Conservation (phyloP, 2,888 invertebrate genomes). For the Troides oblongomaculatus region DNA sequence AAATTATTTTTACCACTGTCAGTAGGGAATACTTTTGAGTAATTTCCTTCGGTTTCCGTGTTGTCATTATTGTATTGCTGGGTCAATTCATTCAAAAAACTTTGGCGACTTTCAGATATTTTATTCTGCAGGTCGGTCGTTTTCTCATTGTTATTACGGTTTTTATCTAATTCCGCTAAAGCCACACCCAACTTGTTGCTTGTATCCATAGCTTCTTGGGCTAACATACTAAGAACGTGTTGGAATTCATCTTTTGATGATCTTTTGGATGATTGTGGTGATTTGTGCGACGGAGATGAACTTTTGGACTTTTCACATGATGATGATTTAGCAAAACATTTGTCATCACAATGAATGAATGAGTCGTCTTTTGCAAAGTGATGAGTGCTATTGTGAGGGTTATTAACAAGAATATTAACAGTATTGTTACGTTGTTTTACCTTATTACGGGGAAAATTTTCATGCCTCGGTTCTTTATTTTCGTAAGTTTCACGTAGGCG, state of each 20-base stretch:
- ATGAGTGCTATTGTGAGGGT: conserved; percentile 66
- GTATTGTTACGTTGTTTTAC: conserved; percentile 78
- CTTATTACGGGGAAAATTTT: conserved; percentile 72
- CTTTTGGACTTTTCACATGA: conserved; percentile 77
- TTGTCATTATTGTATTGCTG: conserved; percentile 49
- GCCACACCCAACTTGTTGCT: conserved; percentile 85
- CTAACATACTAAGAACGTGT: conserved; percentile 86
- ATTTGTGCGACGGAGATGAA: conserved; percentile 79
- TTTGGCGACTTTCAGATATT: conserved; percentile 72
- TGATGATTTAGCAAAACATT: conserved; percentile 72
- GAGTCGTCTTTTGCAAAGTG: conserved; percentile 77
- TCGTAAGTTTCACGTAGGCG: conserved; percentile 71
- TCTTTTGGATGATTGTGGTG: conserved; percentile 74
- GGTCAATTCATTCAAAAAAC: conserved; percentile 73
- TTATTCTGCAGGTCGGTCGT: conserved; percentile 69
- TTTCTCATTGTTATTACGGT: conserved; percentile 65
- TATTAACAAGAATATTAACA: conserved; percentile 74
- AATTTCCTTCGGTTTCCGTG: conserved; percentile 49
- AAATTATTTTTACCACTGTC: conserved; percentile 39
- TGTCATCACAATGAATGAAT: conserved; percentile 74
- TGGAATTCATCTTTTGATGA: conserved; percentile 81
- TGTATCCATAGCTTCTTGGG: conserved; percentile 87
- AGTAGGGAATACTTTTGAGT: conserved; percentile 52
- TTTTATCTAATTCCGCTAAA: conserved; percentile 79
- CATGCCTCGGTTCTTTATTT: conserved; percentile 68